Evolutionary conservation across 37 sponge, comb jelly and placozoan species (phyloP), one percentile per base, ranked within the genome.

Genomic region (Geodia barretti): DNA sequence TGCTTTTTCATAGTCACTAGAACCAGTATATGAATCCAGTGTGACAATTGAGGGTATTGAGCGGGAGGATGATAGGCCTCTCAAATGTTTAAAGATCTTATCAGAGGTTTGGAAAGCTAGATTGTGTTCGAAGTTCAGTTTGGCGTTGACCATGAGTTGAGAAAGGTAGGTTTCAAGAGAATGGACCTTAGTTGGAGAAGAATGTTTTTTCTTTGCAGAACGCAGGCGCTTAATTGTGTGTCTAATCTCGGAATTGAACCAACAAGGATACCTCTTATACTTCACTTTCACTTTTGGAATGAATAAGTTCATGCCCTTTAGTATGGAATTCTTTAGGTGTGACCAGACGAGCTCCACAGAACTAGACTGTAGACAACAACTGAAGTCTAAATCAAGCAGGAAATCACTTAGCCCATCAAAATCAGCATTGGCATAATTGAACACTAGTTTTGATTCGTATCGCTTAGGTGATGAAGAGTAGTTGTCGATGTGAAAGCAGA

Each of bases 381-480:
- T n/a, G 34, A 40, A 64, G 58, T 79, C 69, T 3, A 41, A 25
- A 30, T 79, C 42, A 4, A 41, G 4, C 39, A 79, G 68, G 47
- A 29, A 67, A 34, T 70, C 11, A 4, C 19, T 23, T 24, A 70
- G 11, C 4, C 82, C 82, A 34, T 25, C 11, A n/a, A 72, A 81
- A 73, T 81, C 82, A 72, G 28, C 36, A 32, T 81, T 81, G 35
- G 72, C n/a, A 32, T 38, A 70, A 39, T 81, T 40, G 14, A 70
- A 70, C 7, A 70, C 71, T 37, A 37, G 36, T 37, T 24, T 37
- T 11, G 71, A 40, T n/a, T n/a, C n/a, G n/a, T n/a, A n/a, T n/a
- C n/a, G n/a, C n/a, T n/a, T n/a, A n/a, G n/a, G n/a, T n/a, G n/a
- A n/a, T n/a, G n/a, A n/a, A n/a, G n/a, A n/a, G n/a, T n/a, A n/a